Evolutionary conservation across 1,140 invertebrate genomes (phyloP), one percentile per base, ranked within the genome.

Genomic region (Teleogryllus occipitalis): DNA sequence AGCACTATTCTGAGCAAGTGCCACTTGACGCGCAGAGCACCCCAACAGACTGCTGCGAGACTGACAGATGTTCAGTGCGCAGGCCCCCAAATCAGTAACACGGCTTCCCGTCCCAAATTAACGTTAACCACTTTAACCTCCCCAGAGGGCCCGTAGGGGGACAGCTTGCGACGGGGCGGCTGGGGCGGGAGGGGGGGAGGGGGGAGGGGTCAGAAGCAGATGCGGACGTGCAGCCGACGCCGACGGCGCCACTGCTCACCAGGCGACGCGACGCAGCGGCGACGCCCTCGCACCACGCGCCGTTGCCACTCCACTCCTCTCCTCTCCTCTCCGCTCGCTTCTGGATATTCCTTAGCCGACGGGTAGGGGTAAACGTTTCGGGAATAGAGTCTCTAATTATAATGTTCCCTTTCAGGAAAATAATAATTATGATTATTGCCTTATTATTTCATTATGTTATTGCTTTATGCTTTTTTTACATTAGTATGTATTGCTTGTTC

Each of bases 101-200:
- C 18, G 54, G 54, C 54, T 65, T 65, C 54, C 54, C 54, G 54
- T 14, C 54, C 54, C 54, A 65, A 65, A 65, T 65, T 65, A 65
- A 65, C 54, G 54, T 18, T 65, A 65, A 65, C 54, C 54, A 65
- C 54, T 65, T 65, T 65, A 65, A 65, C 54, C 54, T 65, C 54
- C 54, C 54, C 10, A 18, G 54, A 65, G 54, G 54, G 10, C 10
- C 54, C 10, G 54, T 10, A 65, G 54, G 54, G 54, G 18, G 54
- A 65, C 10, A 65, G 18, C 10, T 14, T 65, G 54, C 18, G 54
- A 14, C 10, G 54, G 54, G 54, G 54, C 2, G 10, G 54, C 10
- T 2, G 7, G 18, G 10, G 54, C 2, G 54, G 0, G 54, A 65
- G 10, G 54, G 10, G 54, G 10, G 1, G 54, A 7, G 7, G 54